Evolutionary conservation across 2,797 vertebrate species (phyloP), one percentile per base, ranked within the genome.

Genomic region (Cynopterus sphinx): DNA sequence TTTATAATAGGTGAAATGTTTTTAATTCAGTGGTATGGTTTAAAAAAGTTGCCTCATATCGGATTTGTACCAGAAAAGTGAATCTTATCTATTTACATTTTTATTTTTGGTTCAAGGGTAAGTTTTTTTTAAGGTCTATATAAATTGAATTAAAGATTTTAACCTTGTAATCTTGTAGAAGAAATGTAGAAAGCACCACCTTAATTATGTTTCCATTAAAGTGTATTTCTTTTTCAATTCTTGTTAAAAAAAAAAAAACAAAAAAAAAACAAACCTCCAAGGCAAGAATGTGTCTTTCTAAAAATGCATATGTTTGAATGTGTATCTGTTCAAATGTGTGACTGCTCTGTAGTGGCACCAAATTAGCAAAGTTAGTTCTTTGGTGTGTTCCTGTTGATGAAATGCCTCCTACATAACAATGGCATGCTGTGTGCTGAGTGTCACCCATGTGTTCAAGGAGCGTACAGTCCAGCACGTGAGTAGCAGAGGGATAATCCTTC

Each of bases 1-100:
- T 87, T 89, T 87, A 26, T n/a, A 83, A 19, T 39, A 85, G 22
- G 26, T 77, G 65, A 87, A 63, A 78, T 87, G 31, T 51, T 90
- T 95, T 65, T 13, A 43, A 9, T 88, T 74, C 68, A 17, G 59
- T 90, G 36, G 31, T 75, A 6, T 57, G 36, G 24, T 49, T 67
- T 75, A 75, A 10, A 67, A 88, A 84, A 78, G 55, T 43, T 8
- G 17, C 39, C 12, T 57, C 21, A 24, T 63, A 11, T 63, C 11
- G 36, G 43, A 43, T 43, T 67, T 87, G 59, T 92, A 73, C 9
- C 41, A 90, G 70, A 70, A 41, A 79, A 90, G 8, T 88, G 24
- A 86, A 55, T 94, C 12, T 55, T 59, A 24, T 22, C 22, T 83
- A 6, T 79, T 71, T 21, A 55, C 17, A 21, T 26, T 43, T 49